Percentiles rank a stretch among this genome's conserved stretches.
Evolutionary conservation across 2,113 vertebrate genomes (phyloP).

Genomic region (Hyla sarda): DNA sequence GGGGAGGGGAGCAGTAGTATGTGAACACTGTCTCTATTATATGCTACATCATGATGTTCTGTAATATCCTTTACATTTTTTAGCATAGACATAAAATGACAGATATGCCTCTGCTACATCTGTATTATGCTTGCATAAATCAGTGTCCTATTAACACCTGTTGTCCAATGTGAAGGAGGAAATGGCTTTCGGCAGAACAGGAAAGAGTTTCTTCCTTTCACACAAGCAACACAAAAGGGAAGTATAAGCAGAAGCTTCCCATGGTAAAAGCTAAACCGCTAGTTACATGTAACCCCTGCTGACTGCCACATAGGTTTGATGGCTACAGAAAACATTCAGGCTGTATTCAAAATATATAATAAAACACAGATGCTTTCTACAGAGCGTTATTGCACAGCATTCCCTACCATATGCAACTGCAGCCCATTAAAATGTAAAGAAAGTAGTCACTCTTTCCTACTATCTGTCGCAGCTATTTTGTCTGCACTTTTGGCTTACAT

Average conservation of each 20-base stretch:
- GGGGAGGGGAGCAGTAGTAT: too few relatives aligned
- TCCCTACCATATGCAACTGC: not conserved
- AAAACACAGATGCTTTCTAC: not conserved
- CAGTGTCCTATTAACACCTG: constrained; percentile 31
- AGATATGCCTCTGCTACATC: too few relatives aligned
- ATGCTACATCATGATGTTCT: too few relatives aligned
- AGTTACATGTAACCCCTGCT: not conserved
- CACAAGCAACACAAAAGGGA: constrained; percentile 24
- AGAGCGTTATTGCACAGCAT: not conserved
- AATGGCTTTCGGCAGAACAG: constrained; percentile 34
- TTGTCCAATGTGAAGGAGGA: constrained; percentile 14
- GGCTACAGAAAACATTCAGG: not conserved
- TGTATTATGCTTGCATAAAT: not conserved
- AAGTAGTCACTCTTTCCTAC: not conserved
- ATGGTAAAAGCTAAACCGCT: constrained; percentile 9
- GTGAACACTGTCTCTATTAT: too few relatives aligned
- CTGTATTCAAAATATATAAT: not conserved
- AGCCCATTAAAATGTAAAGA: not conserved
- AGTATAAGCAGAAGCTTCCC: constrained; percentile 16
- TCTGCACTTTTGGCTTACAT: not conserved
- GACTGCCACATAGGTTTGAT: not conserved
- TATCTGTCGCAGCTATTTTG: not conserved
- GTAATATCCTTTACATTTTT: too few relatives aligned
- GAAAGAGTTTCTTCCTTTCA: constrained; percentile 48
- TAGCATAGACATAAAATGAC: too few relatives aligned